Base-by-base conservation (phyloP, 2,113 vertebrate genomes). In the Mus pahari region DNA sequence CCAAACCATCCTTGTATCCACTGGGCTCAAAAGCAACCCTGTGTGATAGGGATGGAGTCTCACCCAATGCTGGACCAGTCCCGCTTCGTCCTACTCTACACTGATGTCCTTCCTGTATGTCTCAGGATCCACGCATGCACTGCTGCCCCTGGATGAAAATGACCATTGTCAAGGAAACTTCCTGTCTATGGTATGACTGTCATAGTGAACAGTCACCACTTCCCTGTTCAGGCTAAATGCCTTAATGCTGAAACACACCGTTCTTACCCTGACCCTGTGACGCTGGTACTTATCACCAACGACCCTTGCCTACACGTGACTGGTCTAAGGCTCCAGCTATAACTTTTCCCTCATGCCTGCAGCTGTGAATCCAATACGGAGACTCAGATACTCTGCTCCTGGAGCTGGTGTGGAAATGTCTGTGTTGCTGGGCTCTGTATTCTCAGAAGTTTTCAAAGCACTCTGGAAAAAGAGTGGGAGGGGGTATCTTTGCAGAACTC, bases 161-260 rank as follows among this genome's bases (percentile, higher is more conserved):
- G 26, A 14, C 20, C 58, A 19, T 36, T 77, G 26, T 77, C 33
- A 28, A 55, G 39, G 58, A 42, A 93, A 24, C 7, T 48, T 77
- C 48, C 66, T 75, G n/a, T 33, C 8, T 7, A 71, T 26, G 11
- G 36, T 48, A 5, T 31, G 36, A 78, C 42, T 45, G 20, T 53
- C 42, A 58, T 79, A 62, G 33, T 20, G 17, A 4, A 7, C 2
- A 12, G 1, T 58, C 26, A 12, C 14, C 7, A 7, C 5, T 45
- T 9, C 20, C 31, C 58, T 58, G 12, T 26, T 86, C 48, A 2
- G 39, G 28, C 24, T 53, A 0, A 20, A 6, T 24, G 24, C 45
- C 36, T 31, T 13, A 5, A 5, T 45, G 16, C 1, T 9, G 22
- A 36, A 17, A 50, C 83, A 14, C 0, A 0, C 3, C 7, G 53